These are phyloP conservation scores for Orthosia gracilis DNA, from an alignment of 2,888 invertebrate species.

Conservation along the genomic window DNA sequence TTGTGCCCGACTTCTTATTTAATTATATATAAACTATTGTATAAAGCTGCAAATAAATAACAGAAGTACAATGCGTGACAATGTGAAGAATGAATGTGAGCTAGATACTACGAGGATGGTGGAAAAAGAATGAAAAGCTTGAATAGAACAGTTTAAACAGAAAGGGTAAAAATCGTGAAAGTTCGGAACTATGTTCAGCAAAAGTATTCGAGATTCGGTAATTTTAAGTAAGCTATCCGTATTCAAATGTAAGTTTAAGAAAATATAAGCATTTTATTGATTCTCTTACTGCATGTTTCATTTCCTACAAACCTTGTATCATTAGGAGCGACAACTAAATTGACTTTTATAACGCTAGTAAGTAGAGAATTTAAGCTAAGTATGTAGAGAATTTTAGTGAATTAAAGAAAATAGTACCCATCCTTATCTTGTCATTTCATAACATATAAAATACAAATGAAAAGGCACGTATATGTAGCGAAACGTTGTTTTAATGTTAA, in stretches of 20 bases:
- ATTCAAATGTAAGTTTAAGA: background rate
- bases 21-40: background rate
- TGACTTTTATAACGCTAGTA: background rate
- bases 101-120: background rate
- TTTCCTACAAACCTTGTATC: slow-evolving; percentile 3
- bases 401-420: too few species aligned
- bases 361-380: background rate
- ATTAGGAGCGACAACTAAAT: background rate
- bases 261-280: slow-evolving; percentile 36
- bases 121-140: background rate
- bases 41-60: background rate
- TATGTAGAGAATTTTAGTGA: background rate
- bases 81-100: background rate
- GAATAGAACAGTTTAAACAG: background rate
- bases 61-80: background rate
- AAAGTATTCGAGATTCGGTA: slow-evolving; percentile 1
- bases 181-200: background rate
- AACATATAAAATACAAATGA: too few species aligned
- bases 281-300: slow-evolving; percentile 12
- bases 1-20: background rate
- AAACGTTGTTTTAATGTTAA: background rate
- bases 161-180: background rate
- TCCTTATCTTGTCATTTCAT: too few species aligned
- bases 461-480: background rate
- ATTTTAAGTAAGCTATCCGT: background rate